phyloP scores from a whole-genome alignment of 30 jellyfish, hydroid and myxozoan genomes.

The Hydra vulgaris region DNA sequence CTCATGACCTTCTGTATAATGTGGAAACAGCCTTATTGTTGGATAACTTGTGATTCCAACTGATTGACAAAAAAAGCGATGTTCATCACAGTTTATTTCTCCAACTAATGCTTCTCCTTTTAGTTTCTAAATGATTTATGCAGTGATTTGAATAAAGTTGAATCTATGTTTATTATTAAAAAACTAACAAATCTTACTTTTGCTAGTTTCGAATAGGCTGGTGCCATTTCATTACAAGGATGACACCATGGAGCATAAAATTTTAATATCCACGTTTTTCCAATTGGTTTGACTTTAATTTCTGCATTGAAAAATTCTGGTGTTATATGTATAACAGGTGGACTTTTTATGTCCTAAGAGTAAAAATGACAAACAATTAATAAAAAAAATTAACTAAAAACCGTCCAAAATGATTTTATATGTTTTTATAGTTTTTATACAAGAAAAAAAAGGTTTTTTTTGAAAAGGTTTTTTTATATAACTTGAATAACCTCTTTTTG shows the following conservation, averaged over 20 bases:
- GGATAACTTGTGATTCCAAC: slow-evolving; percentile 78
- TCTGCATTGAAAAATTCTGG: slow-evolving; percentile 64
- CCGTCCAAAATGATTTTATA: too few species aligned
- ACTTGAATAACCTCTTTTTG: too few species aligned
- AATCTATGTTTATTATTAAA: too few species aligned
- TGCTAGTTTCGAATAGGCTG: slow-evolving; percentile 78
- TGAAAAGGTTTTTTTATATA: too few species aligned
- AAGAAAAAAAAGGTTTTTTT: too few species aligned
- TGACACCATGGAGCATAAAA: slow-evolving; percentile 99
- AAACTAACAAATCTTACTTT: too few species aligned
- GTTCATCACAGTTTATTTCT: slow-evolving; percentile 64
- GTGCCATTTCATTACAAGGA: slow-evolving; percentile 90
- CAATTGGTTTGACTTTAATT: slow-evolving; percentile 50
- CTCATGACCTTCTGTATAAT: slow-evolving; percentile 52
- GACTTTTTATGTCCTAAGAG: slow-evolving; percentile 68
- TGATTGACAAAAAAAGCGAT: slow-evolving; percentile 51
- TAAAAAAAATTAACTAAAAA: background rate
- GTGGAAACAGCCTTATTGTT: slow-evolving; percentile 69
- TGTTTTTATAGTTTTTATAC: too few species aligned
- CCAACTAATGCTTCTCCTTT: slow-evolving; percentile 83
- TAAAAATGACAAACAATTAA: background rate
- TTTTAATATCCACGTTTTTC: slow-evolving; percentile 87
- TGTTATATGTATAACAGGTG: slow-evolving; percentile 56
- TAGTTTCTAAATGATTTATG: slow-evolving; percentile 49
- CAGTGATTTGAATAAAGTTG: background rate